Conservation (phyloP, 2,888 invertebrate genomes). For the Alloscopus bannaensis region DNA sequence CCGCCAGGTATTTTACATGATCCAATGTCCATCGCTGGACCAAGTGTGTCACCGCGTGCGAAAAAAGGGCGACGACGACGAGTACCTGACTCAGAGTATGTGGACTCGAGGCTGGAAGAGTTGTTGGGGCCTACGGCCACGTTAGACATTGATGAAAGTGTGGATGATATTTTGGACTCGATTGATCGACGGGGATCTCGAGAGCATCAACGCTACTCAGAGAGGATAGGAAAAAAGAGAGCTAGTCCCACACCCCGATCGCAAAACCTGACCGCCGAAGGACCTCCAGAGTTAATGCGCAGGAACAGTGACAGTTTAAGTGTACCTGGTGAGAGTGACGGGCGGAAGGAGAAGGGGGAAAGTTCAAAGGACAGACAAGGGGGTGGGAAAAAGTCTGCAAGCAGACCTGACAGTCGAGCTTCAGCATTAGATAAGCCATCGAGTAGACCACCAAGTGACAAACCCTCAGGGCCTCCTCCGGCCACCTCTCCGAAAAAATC, state of each 20-base stretch:
- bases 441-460: conserved; percentile 57
- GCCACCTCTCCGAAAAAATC: conserved; percentile 58
- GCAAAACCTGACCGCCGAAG: conserved; percentile 27
- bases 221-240: conserved; percentile 27
- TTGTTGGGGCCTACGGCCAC: conserved; percentile 62
- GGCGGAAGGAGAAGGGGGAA: conserved; percentile 33
- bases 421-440: conserved; percentile 27
- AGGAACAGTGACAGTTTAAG: conserved; percentile 28
- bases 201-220: conserved; percentile 41
- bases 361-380: conserved; percentile 11
- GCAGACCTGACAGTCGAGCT: conserved; percentile 51
- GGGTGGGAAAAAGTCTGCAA: conserved; percentile 22
- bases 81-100: conserved; percentile 61
- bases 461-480: conserved; percentile 4
- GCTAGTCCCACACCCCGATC: conserved; percentile 27
- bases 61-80: conserved; percentile 37
- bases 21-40: conserved; percentile 47
- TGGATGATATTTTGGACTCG: conserved; percentile 59
- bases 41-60: conserved; percentile 33
- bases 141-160: conserved; percentile 55
- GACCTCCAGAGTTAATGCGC: conserved; percentile 10
- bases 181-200: conserved; percentile 55
- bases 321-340: conserved; percentile 40
- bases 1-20: conserved; percentile 68
- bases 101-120: conserved; percentile 69